Base-by-base conservation (phyloP, 2,888 invertebrate genomes). In the Apantesis nais region DNA sequence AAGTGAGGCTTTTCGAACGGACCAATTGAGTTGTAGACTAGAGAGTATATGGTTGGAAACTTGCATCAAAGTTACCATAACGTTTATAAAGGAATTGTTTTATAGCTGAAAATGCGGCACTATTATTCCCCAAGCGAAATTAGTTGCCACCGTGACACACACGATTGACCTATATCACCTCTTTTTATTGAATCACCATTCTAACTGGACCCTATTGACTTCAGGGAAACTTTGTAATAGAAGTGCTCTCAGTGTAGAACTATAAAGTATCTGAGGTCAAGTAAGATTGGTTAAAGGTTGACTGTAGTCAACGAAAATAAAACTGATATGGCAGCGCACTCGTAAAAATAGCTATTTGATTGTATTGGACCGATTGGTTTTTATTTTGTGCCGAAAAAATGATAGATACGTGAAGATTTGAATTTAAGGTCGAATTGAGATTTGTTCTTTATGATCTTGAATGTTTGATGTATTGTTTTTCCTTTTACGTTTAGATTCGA, bases 71-170 rank as follows among this genome's bases (percentile, higher is more conserved):
- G 85, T 82, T 86, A 86, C 88, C 88, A 87, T 88, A 89, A 88
- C 86, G 83, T 89, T 90, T 91, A 91, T 86, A 83, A 83, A 85
- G 85, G 88, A 85, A 92, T 92, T 86, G 90, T 86, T 93, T 92
- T 92, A 91, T 89, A 82, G 87, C 87, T 86, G 81, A 87, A 91
- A 93, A 91, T 90, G 88, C 83, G 85, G 86, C 82, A 78, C 84
- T 87, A 82, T 86, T 88, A 83, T 86, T 86, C 78, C 81, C 69
- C 71, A 81, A 85, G 86, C 80, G 73, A 81, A 87, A 87, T 89
- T 87, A 87, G 86, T 83, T 83, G 85, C 88, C 86, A 88, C 87
- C 91, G 91, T 90, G 91, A 88, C 89, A 89, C 86, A 87, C 86
- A 86, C 89, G 86, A 89, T 89, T 90, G 89, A 91, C 90, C 90